These are phyloP conservation scores for Dermolepida albohirtum DNA, from an alignment of 2,888 invertebrate genomes.

Conservation along the genomic window DNA sequence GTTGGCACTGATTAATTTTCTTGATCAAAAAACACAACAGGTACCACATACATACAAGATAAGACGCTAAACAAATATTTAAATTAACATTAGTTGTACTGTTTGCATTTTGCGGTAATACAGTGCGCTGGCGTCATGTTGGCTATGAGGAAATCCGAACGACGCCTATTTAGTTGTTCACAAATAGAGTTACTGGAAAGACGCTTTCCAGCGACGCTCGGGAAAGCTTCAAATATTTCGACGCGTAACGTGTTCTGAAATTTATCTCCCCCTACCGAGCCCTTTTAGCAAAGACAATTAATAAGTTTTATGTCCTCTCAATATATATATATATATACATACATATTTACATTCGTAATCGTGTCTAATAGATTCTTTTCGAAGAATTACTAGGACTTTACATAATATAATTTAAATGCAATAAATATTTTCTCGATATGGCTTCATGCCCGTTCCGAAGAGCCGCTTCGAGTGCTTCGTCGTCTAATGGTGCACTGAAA, in stretches of 20 bases:
- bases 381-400: conserved; percentile 14
- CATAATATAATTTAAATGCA: conserved; percentile 35
- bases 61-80: conserved; percentile 24
- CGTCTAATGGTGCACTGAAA: conserved; percentile 64
- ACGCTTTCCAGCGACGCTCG: conserved; percentile 33
- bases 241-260: conserved; percentile 24
- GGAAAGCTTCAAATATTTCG: conserved; percentile 15
- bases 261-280: background rate
- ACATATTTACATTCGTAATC: conserved; percentile 23
- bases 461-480: conserved; percentile 69
- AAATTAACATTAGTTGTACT: conserved; percentile 10
- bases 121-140: conserved; percentile 48
- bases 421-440: conserved; percentile 51
- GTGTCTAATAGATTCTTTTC: conserved; percentile 8
- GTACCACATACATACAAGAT: background rate
- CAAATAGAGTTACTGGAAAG: conserved; percentile 41
- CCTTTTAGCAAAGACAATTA: background rate
- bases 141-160: conserved; percentile 45
- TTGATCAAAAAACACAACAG: too few relatives aligned
- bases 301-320: background rate
- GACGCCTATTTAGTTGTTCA: conserved; percentile 45
- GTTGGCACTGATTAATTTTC: too few relatives aligned
- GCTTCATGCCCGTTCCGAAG: conserved; percentile 70
- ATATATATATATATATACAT: background rate
- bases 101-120: conserved; percentile 22